These are phyloP conservation scores for Crepidodera aurea DNA, from an alignment of 2,888 invertebrate genomes.

Conservation along the genomic window DNA sequence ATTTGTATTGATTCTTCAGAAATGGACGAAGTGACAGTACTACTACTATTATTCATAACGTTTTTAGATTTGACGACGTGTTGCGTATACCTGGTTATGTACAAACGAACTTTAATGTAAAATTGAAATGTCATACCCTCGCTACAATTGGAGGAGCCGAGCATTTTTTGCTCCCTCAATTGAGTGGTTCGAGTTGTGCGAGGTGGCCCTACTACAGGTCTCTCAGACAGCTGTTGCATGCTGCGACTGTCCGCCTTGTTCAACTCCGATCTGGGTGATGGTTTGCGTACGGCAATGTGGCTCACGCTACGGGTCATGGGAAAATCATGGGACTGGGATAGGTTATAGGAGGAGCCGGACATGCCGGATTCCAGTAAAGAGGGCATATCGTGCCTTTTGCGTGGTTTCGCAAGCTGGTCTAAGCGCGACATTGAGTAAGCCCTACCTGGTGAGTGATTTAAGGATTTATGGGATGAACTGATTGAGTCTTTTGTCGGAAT, in stretches of 20 bases:
- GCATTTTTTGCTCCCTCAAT: slow-evolving; percentile 59
- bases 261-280: slow-evolving; percentile 58
- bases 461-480: slow-evolving; percentile 63
- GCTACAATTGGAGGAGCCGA: slow-evolving; percentile 56
- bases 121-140: slow-evolving; percentile 55
- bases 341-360: slow-evolving; percentile 52
- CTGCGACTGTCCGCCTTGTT: slow-evolving; percentile 60
- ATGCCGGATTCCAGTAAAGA: slow-evolving; percentile 56
- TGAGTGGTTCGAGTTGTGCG: slow-evolving; percentile 60
- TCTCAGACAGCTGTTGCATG: slow-evolving; percentile 59
- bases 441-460: slow-evolving; percentile 75
- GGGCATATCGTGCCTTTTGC: slow-evolving; percentile 63
- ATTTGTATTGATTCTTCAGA: no score
- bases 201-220: slow-evolving; percentile 52
- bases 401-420: slow-evolving; percentile 82
- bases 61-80: no score
- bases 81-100: no score
- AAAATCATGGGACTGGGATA: slow-evolving; percentile 55
- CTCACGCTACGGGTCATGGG: slow-evolving; percentile 77
- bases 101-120: neutral
- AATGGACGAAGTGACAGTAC: no score
- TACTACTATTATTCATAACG: no score
- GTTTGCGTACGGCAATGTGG: slow-evolving; percentile 68
- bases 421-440: slow-evolving; percentile 93
- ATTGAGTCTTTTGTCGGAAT: slow-evolving; percentile 76